Conservation (phyloP, 1,140 invertebrate species). For the Hormaphis cornu region DNA sequence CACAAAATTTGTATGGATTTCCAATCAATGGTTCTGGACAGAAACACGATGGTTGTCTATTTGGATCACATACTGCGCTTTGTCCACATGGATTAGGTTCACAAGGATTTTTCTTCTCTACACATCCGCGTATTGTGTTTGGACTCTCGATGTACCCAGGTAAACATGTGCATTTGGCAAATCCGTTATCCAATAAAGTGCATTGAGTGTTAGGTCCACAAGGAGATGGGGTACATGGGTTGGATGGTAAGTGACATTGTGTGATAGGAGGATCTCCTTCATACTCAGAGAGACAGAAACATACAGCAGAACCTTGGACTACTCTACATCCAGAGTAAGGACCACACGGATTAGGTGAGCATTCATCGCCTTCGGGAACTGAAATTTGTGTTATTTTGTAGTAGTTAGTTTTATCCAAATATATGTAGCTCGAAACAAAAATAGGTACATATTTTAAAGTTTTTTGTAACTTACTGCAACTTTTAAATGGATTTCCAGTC, state of each 20-base stretch:
- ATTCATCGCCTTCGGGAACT: constrained; percentile 81
- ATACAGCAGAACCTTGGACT: constrained; percentile 58
- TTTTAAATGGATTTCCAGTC: constrained; percentile 82
- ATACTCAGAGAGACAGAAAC: constrained; percentile 78
- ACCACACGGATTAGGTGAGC: constrained; percentile 73
- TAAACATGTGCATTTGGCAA: constrained; percentile 77
- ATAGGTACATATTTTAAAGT: too few relatives aligned
- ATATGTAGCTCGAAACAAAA: too few relatives aligned
- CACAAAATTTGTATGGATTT: constrained; percentile 67
- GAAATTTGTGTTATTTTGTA: constrained; percentile 31
- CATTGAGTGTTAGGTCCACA: constrained; percentile 84
- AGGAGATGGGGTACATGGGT: constrained; percentile 73
- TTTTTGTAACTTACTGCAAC: constrained; percentile 68
- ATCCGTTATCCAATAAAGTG: constrained; percentile 65
- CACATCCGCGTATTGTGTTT: constrained; percentile 74
- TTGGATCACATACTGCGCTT: constrained; percentile 68
- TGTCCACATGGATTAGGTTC: constrained; percentile 70
- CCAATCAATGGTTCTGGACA: constrained; percentile 64
- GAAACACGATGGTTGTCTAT: constrained; percentile 64
- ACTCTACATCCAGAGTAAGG: constrained; percentile 68
- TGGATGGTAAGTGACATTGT: constrained; percentile 55
- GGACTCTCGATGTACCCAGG: constrained; percentile 73
- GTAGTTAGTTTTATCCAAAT: background rate
- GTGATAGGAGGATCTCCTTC: constrained; percentile 70
- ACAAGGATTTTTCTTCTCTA: constrained; percentile 65